Base-by-base conservation (phyloP, 2,797 vertebrate species). In the Melanotaenia nigrans region DNA sequence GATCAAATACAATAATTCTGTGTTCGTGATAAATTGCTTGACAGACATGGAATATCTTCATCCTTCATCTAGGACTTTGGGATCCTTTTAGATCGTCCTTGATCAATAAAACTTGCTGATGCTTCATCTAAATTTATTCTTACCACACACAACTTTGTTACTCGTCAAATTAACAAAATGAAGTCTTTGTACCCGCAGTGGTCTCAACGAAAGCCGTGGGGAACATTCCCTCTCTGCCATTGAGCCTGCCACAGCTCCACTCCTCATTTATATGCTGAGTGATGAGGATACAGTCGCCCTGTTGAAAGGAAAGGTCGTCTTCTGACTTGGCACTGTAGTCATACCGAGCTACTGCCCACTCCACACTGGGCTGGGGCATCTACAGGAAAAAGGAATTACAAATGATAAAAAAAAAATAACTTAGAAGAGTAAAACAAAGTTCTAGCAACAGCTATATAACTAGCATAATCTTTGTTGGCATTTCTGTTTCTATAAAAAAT, bases 281-380 rank as follows among this genome's bases (percentile, higher is more conserved):
- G 84, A 99, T 81, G 70, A 95, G 94, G 82, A 99, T 97, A 20
- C 71, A 68, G 78, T 99, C 96, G 40, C 98, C 98, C 68, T 94
- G 92, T 78, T 81, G 92, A 76, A 99, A 97, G 60, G 96, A 83
- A 20, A 99, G 90, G 73, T 99, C 97, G 0, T 94, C 93, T 4
- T 92, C 92, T 0, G 96, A 88, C 88, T 96, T 93, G 4, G 95
- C 96, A 0, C 82, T 81, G 60, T 95, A 99, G 89, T 96, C 96
- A 33, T 99, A 97, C 63, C 96, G 93, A 0, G 97, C 97, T 89
- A 95, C 93, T 49, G 88, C 96, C 96, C 96, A 97, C 72, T 96
- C 92, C 60, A 56, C 90, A 0, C 78, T 78, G 20, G 73, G 24
- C 30, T 60, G 38, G 12, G 82, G 59, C 0, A 5, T 78, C 92